Base-by-base conservation (phyloP, 2,888 invertebrate species). In the Drosophila pegasa region DNA sequence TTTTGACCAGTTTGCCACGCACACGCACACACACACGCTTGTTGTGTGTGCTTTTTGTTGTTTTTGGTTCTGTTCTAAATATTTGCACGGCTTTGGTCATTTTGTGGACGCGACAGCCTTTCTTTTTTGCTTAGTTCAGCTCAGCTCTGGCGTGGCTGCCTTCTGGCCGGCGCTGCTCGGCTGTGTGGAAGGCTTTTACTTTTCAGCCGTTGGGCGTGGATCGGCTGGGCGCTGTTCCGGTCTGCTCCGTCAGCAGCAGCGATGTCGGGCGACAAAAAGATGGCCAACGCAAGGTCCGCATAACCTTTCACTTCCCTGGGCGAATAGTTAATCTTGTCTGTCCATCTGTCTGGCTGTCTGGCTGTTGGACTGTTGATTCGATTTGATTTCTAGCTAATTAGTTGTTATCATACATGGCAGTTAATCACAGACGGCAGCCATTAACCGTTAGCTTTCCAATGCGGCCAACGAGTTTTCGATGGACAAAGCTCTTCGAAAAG, bases 331-430 rank as follows among this genome's bases (percentile, higher is more conserved):
- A 56, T 52, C 65, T 60, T 57, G 52, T 54, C n/a, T 40, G 27
- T 29, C 31, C 37, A 56, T 45, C 33, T 54, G 20, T 63, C 48
- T 29, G 38, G 35, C 55, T 45, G 50, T 29, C 27, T 45, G 54
- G 48, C 63, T 37, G 29, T 22, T 27, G 43, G 52, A 22, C 16
- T 47, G 58, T 57, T 75, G 73, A 73, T 73, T 86, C 67, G 65
- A 86, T 65, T 87, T 76, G 48, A 77, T 86, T 88, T 79, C 84
- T 65, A 68, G 78, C 67, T 88, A 83, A 83, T 83, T 88, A 86
- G 78, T 62, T 83, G 79, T 77, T 83, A 88, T 80, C 85, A 84
- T 68, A 59, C 68, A 62, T 51, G 47, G 69, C 57, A 64, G 63
- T 57, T 84, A 84, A 80, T 84, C 71, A 84, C 60, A 65, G 62